phyloP scores from a whole-genome alignment of 23 tunicate species.

The Styela clava region DNA sequence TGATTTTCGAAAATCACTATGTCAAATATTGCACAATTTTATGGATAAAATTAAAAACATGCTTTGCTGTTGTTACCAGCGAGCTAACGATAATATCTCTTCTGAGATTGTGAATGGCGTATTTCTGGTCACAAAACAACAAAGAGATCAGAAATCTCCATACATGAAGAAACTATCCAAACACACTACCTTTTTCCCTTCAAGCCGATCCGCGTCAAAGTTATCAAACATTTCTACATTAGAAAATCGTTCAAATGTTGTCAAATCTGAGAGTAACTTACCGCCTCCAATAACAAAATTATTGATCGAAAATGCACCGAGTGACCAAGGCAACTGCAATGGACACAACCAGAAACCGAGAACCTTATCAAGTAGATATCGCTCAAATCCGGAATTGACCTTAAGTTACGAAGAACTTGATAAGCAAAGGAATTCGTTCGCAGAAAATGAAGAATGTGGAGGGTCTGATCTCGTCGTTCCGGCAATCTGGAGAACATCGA shows the following conservation, averaged over 20 bases:
- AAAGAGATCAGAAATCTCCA: background rate
- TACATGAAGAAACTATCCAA: too few relatives aligned
- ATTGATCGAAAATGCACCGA: background rate
- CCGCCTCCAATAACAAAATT: background rate
- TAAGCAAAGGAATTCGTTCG: background rate
- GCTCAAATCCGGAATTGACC: background rate
- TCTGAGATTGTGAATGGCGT: conserved; percentile 19
- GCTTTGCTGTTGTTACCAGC: conserved; percentile 8
- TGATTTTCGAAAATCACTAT: conserved; percentile 48
- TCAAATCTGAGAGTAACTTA: too few relatives aligned
- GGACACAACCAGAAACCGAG: background rate
- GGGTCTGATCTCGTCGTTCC: background rate
- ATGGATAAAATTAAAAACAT: conserved; percentile 10
- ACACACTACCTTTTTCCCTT: background rate
- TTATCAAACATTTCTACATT: background rate
- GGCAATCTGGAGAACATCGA: background rate
- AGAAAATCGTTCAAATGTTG: background rate
- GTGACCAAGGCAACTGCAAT: background rate
- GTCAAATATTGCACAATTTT: conserved; percentile 17
- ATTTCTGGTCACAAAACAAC: conserved; percentile 4
- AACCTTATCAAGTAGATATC: conserved; percentile 12
- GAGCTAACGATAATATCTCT: conserved; percentile 5
- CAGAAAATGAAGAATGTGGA: background rate
- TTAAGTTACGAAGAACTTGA: background rate
- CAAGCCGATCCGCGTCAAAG: background rate